Base-by-base conservation (phyloP, 2,888 invertebrate genomes). In the Drosophila paramelanica region DNA sequence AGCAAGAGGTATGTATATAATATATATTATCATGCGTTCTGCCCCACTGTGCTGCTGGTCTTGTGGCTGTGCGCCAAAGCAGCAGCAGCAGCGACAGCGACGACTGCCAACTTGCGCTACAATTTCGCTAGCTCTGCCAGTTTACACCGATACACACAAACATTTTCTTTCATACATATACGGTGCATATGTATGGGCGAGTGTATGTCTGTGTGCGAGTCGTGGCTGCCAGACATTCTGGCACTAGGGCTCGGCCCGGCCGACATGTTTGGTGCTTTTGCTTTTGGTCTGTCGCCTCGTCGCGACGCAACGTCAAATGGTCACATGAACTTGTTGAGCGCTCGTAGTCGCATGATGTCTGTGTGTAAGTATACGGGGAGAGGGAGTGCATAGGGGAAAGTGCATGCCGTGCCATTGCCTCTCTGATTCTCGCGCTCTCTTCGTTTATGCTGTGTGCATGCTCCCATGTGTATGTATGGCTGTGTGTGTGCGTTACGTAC, bases 221-320 rank as follows among this genome's bases (percentile, higher is more conserved):
- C 87, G 88, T 78, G 79, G 86, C 76, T 90, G 90, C 85, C 85
- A 91, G 90, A 91, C 90, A 91, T 91, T 91, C 90, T 91, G 90
- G 90, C 91, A 90, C 91, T 90, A 80, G 81, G 70, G 76, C 81
- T 77, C 78, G 67, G 68, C 79, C 73, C 65, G 64, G 52, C 66
- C 73, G 65, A 73, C 67, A 74, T 68, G 60, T 51, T 80, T 70
- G 50, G 55, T 73, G 74, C 69, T 65, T 76, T 69, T 80, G 73
- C 62, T 74, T 65, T 69, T 62, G 58, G 61, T 62, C 38, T 51
- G 73, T 43, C 61, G 61, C 52, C 69, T 62, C 79, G 71, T 27
- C 70, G 45, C 65, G 64, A 70, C 78, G 53, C 67, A 71, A 58
- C 64, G 72, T 66, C 88, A 73, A 64, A 76, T 59, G 84, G 84